Conservation (phyloP, 1,140 invertebrate genomes). For the Phenacoccus solenopsis region DNA sequence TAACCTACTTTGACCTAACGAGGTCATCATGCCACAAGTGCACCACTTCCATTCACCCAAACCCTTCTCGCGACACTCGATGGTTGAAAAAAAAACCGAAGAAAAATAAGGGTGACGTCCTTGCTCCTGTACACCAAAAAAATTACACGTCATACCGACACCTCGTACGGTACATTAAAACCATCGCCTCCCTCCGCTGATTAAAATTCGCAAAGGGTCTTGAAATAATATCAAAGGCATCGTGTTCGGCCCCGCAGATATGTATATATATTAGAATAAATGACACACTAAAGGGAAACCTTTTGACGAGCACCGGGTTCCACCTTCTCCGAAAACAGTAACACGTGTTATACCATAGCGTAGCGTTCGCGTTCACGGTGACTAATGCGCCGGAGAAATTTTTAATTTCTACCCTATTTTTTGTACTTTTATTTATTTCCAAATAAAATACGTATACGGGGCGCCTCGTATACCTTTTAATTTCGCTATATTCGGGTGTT, state of each 20-base stretch:
- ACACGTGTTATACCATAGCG: constrained; percentile 1
- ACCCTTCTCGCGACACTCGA: no score
- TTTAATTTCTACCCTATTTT: constrained; percentile 3
- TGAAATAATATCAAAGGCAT: not conserved
- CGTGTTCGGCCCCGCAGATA: not conserved
- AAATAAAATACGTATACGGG: no score
- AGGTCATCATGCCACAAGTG: no score
- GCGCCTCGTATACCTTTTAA: not conserved
- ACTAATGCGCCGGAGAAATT: not conserved
- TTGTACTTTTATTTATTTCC: not conserved
- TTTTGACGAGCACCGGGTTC: not conserved
- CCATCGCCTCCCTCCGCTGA: not conserved
- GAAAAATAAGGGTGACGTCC: no score
- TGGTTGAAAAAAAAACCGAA: no score
- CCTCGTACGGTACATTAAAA: not conserved
- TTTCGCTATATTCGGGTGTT: not conserved
- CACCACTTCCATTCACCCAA: no score
- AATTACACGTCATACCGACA: no score
- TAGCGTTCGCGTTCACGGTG: not conserved
- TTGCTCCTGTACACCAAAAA: no score
- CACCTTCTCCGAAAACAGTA: constrained; percentile 1
- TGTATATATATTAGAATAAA: constrained; percentile 4
- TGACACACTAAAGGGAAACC: not conserved
- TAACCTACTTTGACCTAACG: no score
- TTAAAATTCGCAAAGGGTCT: not conserved